phyloP scores from a whole-genome alignment of 1,140 invertebrate species.

The Drosophila azteca region DNA sequence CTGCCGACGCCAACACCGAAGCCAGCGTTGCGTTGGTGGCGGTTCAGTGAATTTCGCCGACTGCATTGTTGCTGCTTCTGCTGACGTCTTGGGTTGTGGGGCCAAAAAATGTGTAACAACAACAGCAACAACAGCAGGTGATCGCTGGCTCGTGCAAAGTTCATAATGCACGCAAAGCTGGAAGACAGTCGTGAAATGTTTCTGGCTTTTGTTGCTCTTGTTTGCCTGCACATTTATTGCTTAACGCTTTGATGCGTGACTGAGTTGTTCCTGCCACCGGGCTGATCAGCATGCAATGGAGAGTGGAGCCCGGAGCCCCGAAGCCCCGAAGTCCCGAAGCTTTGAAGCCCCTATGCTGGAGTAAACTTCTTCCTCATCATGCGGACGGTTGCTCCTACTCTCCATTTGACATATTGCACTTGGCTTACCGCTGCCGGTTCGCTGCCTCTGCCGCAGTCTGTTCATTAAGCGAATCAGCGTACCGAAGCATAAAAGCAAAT shows the following conservation, averaged over 20 bases:
- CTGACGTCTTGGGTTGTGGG: constrained; percentile 16
- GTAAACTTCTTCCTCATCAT: constrained; percentile 40
- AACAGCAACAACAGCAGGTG: constrained; percentile 29
- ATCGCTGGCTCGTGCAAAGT: constrained; percentile 77
- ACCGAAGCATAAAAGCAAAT: constrained; percentile 78
- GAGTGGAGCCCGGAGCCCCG: constrained; percentile 14
- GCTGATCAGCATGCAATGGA: constrained; percentile 50
- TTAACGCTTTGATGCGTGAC: constrained; percentile 78
- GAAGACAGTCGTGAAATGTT: constrained; percentile 18
- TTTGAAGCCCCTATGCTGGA: constrained; percentile 1
- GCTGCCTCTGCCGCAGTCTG: constrained; percentile 29
- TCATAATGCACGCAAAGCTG: constrained; percentile 73
- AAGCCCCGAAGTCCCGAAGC: not conserved
- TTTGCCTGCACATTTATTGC: constrained; percentile 74
- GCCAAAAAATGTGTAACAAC: constrained; percentile 46
- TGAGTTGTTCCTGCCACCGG: constrained; percentile 31
- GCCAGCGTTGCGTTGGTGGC: constrained; percentile 45
- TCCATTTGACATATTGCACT: constrained; percentile 79
- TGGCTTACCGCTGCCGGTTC: constrained; percentile 30
- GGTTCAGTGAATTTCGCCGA: constrained; percentile 50
- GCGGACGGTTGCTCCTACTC: constrained; percentile 57
- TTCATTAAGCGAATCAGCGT: constrained; percentile 81
- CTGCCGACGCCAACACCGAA: constrained; percentile 23
- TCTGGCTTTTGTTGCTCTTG: constrained; percentile 17
- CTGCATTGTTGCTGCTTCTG: constrained; percentile 22